Percentiles rank a stretch among this genome's conserved stretches.
Evolutionary conservation across 2,888 invertebrate species (phyloP).

Genomic region (Tineola bisselliella): DNA sequence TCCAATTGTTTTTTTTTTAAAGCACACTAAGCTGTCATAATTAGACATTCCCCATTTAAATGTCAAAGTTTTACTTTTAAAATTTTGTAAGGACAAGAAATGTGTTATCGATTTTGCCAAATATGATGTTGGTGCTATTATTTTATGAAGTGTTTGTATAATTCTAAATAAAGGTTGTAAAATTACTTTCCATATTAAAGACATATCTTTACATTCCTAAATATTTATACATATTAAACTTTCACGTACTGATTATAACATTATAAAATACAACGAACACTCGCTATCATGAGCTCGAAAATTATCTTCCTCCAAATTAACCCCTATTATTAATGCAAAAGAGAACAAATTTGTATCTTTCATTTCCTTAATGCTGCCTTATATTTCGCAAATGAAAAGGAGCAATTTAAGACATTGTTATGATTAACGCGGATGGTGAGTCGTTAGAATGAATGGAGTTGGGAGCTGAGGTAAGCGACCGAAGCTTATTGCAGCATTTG

Average conservation of each 20-base stretch:
- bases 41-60: too few relatives aligned
- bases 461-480: neutral
- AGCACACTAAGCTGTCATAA: too few relatives aligned
- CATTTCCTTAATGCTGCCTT: neutral
- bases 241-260: neutral
- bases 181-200: too few relatives aligned
- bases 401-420: conserved; percentile 6
- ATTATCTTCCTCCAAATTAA: neutral
- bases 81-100: too few relatives aligned
- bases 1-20: too few relatives aligned
- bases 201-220: too few relatives aligned
- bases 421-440: conserved; percentile 4
- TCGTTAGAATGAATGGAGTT: conserved; percentile 7
- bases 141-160: too few relatives aligned
- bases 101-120: too few relatives aligned
- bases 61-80: too few relatives aligned
- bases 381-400: conserved; percentile 8
- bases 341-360: neutral
- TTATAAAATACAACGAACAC: neutral
- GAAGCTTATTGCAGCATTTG: neutral
- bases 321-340: neutral
- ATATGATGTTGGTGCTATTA: too few relatives aligned
- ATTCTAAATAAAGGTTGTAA: too few relatives aligned
- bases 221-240: too few relatives aligned
- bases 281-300: neutral